phyloP scores from a whole-genome alignment of 2,888 invertebrate genomes.

The Pyrgus malvae region DNA sequence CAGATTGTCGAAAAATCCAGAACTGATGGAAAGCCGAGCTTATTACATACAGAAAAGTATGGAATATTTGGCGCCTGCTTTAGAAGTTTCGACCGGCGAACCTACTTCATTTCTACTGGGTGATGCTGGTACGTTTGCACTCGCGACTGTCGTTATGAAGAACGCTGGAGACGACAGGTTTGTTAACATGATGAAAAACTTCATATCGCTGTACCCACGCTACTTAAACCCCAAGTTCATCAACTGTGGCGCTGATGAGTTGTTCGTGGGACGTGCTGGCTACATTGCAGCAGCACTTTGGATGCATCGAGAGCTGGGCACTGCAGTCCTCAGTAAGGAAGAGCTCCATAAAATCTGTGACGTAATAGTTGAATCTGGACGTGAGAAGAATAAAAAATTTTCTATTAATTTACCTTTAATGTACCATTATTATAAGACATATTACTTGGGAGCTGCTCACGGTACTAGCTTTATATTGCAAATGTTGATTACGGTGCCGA shows the following conservation, averaged over 20 bases:
- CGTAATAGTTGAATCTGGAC: slow-evolving; percentile 87
- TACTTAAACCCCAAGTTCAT: slow-evolving; percentile 76
- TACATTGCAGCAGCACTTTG: slow-evolving; percentile 90
- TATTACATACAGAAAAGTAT: slow-evolving; percentile 81
- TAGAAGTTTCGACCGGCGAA: slow-evolving; percentile 81
- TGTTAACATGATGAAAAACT: slow-evolving; percentile 54
- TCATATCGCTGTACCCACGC: slow-evolving; percentile 59
- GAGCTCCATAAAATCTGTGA: slow-evolving; percentile 85
- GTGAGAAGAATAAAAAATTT: slow-evolving; percentile 82
- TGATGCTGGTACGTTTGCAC: slow-evolving; percentile 88
- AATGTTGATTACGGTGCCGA: slow-evolving; percentile 76
- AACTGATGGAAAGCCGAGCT: slow-evolving; percentile 63
- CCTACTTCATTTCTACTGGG: slow-evolving; percentile 89
- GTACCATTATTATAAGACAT: slow-evolving; percentile 88
- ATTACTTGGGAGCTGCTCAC: slow-evolving; percentile 88
- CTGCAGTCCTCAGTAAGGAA: slow-evolving; percentile 59
- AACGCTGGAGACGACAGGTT: slow-evolving; percentile 68
- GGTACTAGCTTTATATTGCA: slow-evolving; percentile 78
- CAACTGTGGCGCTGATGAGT: slow-evolving; percentile 89
- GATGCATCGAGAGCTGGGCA: slow-evolving; percentile 82
- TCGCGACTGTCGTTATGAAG: slow-evolving; percentile 84
- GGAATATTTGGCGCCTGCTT: slow-evolving; percentile 84
- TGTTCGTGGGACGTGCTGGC: slow-evolving; percentile 93
- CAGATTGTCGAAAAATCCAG: slow-evolving; percentile 82
- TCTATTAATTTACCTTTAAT: slow-evolving; percentile 86